A percentile compares a stretch with the other conserved stretches of the same genome.
These are phyloP conservation scores for Macrotis lagotis DNA, from an alignment of 2,113 vertebrate genomes.

Conservation along the genomic window DNA sequence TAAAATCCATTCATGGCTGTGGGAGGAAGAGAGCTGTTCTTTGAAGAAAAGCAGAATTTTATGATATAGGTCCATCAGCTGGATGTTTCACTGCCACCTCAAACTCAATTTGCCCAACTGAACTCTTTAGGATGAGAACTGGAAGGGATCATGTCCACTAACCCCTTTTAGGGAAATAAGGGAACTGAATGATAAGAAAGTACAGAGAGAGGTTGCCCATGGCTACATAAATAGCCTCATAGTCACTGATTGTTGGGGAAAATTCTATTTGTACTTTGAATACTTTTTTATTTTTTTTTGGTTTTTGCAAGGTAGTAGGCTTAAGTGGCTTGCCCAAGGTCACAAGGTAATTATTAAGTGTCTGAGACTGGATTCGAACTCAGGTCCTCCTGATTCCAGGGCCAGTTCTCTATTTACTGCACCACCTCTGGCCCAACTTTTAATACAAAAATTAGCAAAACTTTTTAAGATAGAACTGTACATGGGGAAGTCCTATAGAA, in stretches of 20 bases:
- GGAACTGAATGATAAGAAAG: too few species aligned
- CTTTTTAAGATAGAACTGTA: background rate
- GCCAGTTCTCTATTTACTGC: too few species aligned
- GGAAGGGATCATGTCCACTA: background rate
- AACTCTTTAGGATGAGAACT: background rate
- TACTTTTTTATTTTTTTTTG: background rate
- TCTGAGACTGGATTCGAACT: too few species aligned
- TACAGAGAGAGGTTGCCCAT: background rate
- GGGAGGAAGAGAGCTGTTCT: background rate
- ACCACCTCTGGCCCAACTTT: too few species aligned
- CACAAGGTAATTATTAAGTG: too few species aligned
- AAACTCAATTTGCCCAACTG: background rate
- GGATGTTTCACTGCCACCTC: background rate
- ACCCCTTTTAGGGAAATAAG: background rate
- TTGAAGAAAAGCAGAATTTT: background rate
- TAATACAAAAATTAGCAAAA: background rate
- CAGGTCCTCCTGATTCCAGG: too few species aligned
- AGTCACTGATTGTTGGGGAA: background rate
- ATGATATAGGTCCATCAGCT: background rate
- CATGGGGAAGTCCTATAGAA: background rate
- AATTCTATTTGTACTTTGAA: background rate
- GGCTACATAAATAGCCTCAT: background rate
- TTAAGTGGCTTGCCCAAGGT: too few species aligned
- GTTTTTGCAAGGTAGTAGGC: too few species aligned
- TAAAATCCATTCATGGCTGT: background rate